Evolutionary conservation across 2,888 invertebrate genomes (phyloP).

Genomic region (Drosophila neonasuta): DNA sequence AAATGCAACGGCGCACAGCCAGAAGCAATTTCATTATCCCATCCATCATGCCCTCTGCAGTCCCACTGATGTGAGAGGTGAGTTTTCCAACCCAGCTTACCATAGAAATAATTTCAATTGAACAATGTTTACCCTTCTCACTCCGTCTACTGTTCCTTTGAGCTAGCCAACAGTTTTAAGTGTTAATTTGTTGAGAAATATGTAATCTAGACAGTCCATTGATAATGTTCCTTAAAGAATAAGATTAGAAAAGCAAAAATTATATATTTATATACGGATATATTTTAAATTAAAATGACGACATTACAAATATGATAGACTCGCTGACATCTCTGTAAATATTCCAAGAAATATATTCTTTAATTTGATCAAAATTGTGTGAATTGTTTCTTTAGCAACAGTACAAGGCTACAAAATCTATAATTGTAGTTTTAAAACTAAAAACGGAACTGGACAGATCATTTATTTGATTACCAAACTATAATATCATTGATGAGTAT

Average conservation of each 20-base stretch:
- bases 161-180: neutral
- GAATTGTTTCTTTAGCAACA: neutral
- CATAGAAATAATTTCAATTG: neutral
- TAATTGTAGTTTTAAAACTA: no score
- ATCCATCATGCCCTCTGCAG: slow-evolving; percentile 72
- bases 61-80: slow-evolving; percentile 74
- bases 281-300: neutral
- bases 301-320: neutral
- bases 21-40: slow-evolving; percentile 72
- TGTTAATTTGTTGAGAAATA: neutral
- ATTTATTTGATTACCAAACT: no score
- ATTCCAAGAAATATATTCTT: neutral
- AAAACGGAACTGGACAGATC: no score
- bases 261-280: neutral
- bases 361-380: neutral
- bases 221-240: neutral
- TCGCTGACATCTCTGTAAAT: neutral
- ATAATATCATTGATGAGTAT: no score
- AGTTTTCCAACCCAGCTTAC: slow-evolving; percentile 31
- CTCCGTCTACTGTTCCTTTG: slow-evolving; percentile 6
- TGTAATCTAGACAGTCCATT: neutral
- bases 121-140: neutral
- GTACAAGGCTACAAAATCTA: no score
- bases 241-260: neutral
- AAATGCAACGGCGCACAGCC: slow-evolving; percentile 73